These are phyloP conservation scores for Lepidocyrtoides sp. DNA, from an alignment of 2,888 invertebrate species.

Conservation along the genomic window DNA sequence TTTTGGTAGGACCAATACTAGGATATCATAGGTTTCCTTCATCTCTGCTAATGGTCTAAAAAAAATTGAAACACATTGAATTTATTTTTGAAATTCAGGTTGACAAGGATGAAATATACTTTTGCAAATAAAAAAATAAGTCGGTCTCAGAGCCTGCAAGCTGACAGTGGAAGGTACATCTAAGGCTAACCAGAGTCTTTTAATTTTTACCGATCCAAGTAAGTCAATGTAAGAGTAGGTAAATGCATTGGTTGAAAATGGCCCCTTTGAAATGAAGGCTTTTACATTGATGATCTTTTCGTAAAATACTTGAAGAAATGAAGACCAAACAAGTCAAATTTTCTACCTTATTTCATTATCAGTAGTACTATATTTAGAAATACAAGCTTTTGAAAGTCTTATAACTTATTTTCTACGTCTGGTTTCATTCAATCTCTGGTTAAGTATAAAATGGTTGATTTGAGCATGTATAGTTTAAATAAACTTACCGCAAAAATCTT, in stretches of 20 bases:
- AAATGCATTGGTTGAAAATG: too few species aligned
- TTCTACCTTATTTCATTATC: slow-evolving; percentile 34
- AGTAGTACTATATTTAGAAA: slow-evolving; percentile 46
- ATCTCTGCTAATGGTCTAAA: too few species aligned
- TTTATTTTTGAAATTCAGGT: too few species aligned
- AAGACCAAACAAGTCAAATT: slow-evolving; percentile 14
- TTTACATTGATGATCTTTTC: background rate
- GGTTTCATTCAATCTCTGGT: background rate
- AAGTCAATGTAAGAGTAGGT: too few species aligned
- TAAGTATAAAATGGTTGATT: background rate
- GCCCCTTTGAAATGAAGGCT: background rate
- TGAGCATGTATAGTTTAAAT: slow-evolving; percentile 33
- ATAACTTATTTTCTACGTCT: background rate
- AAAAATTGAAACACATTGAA: too few species aligned
- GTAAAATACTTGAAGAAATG: background rate
- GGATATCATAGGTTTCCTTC: slow-evolving; percentile 11
- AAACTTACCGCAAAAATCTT: slow-evolving; percentile 10
- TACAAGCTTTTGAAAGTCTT: background rate
- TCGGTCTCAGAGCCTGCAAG: too few species aligned
- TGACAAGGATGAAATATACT: too few species aligned
- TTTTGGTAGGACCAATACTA: too few species aligned
- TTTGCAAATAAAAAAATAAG: too few species aligned
- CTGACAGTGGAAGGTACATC: too few species aligned
- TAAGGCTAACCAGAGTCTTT: too few species aligned
- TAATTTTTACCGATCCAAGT: too few species aligned